Base-by-base conservation (phyloP, 2,113 vertebrate species). In the Columbina picui region DNA sequence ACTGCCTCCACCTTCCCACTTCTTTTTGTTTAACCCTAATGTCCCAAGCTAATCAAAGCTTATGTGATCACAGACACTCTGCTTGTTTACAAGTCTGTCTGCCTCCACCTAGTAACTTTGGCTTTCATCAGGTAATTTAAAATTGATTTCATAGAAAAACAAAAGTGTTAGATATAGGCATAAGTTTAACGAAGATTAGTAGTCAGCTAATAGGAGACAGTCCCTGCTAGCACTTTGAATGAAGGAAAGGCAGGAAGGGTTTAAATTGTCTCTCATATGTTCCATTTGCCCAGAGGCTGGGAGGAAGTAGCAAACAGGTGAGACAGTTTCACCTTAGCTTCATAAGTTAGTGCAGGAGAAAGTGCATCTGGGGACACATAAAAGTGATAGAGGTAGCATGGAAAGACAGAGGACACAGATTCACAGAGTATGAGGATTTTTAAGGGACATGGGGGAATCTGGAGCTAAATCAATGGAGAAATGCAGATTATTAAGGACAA, bases 111-210 rank as follows among this genome's bases (percentile, higher is more conserved):
- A 34, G 45, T 17, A 73, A 83, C 14, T 85, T 32, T 23, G 30
- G 32, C 73, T 92, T 92, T 83, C 39, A 49, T 19, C 64, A 30
- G 9, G 26, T 65, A 90, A 83, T 83, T 80, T 57, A 39, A 80
- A 95, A 85, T 12, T 60, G 39, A 80, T 90, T 95, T 86, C 10
- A n/a, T 21, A 64, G 70, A 53, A 85, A 93, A 92, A 55, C 47
- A 49, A 49, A 70, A 45, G 22, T 79, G 45, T 83, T 36, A 36
- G 55, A 73, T 18, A 57, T 0, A 53, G 30, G 30, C 26, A 16
- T 21, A 23, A 57, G 15, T 80, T 90, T 64, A 30, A 73, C 13
- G 14, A 57, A 78, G 32, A 53, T 88, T 65, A 69, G 60, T 36
- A 88, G n/a, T 13, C 55, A 86, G 27, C 34, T 80, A 63, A 45